These are phyloP conservation scores for Loris lydekkerianus DNA, from an alignment of 2,797 vertebrate genomes.

Conservation along the genomic window DNA sequence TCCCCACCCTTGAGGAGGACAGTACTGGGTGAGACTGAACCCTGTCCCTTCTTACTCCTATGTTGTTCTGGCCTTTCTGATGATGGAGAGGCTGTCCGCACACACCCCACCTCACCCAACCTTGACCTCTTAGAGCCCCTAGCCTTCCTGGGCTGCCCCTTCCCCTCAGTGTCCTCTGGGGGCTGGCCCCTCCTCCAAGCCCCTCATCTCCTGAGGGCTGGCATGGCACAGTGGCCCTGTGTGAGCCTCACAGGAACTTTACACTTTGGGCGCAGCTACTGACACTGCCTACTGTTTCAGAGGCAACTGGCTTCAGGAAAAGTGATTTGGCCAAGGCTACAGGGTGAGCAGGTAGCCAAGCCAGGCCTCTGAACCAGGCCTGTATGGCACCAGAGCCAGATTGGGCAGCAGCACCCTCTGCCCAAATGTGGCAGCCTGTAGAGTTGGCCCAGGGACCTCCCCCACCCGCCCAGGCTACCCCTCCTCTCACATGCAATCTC, in stretches of 20 bases:
- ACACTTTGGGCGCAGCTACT: neutral
- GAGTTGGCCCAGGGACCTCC: neutral
- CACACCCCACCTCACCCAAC: neutral
- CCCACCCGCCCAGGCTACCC: neutral
- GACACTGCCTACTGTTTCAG: neutral
- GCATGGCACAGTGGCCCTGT: rapidly evolving
- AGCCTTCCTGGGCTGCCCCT: neutral
- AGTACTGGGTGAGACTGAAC: neutral
- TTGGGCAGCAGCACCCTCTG: neutral
- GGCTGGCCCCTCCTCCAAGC: neutral
- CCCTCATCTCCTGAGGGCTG: rapidly evolving
- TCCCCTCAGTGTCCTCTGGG: neutral
- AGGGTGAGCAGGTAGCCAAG: neutral
- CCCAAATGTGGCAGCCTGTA: neutral
- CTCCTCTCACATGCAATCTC: neutral
- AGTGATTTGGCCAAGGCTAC: neutral
- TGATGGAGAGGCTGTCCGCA: neutral
- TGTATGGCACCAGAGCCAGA: neutral
- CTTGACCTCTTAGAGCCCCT: neutral
- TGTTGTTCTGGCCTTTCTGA: neutral
- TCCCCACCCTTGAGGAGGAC: conserved; percentile 47
- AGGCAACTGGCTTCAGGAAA: neutral
- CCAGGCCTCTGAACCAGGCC: neutral
- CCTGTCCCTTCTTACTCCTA: neutral
- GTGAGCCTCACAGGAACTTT: neutral